Base-by-base conservation (phyloP, 2,797 vertebrate species). In the Geotrypetes seraphini region DNA sequence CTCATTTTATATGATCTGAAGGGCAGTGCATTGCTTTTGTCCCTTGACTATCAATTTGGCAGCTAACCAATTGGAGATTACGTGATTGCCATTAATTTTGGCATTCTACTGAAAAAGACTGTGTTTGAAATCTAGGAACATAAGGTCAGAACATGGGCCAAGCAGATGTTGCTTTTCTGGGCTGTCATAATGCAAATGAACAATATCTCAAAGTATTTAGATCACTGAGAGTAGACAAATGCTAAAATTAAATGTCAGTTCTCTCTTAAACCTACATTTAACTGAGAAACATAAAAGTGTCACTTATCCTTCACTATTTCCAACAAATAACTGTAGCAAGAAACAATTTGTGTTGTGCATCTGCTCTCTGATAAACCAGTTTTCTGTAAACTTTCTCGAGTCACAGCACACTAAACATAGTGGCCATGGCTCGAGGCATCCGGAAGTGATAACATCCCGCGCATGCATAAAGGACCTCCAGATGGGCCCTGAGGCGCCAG, bases 111-210 rank as follows among this genome's bases (percentile, higher is more conserved):
- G 42, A 25, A 16, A 32, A 39, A 19, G 5, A 18, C 18, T n/a
- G n/a, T 25, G 2, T 25, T 18, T n/a, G 22, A 12, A 8, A 28
- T 32, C 24, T 39, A n/a, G 6, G 7, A 43, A 33, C 7, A 31
- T 12, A 15, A 12, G 25, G 16, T 18, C 19, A 38, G 43, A 55
- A 48, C 7, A 28, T 5, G 19, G 31, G 53, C 4, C 10, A 47
- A 19, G 38, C 2, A 43, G 12, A 26, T 22, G 19, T 3, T 43
- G 2, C 16, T 28, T 12, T 35, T 52, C 49, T 7, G 21, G 7
- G 27, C 27, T 36, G 38, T 22, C 22, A 36, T 40, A 34, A 45
- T 19, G 10, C 3, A 32, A 38, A 7, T 30, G 28, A 45, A 22
- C 5, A 39, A 14, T 35, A 5, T 6, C 39, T 48, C 37, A 26